Conservation (phyloP, 2,888 invertebrate species). For the Patella ulyssiponensis region DNA sequence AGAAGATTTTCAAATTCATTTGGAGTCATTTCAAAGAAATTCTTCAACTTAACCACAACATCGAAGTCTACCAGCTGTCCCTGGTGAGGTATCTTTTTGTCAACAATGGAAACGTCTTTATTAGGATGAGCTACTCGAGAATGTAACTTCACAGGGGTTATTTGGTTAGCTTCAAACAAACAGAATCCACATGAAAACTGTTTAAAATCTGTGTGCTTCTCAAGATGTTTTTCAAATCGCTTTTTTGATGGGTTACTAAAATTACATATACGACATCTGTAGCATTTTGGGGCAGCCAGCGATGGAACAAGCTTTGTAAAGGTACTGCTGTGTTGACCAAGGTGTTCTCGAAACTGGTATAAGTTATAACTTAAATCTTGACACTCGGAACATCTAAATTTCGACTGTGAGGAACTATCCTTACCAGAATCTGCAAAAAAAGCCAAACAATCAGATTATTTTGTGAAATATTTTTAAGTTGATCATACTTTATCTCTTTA, state of each 20-base stretch:
- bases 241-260: not conserved
- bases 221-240: not conserved
- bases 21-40: not conserved
- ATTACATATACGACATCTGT: not conserved
- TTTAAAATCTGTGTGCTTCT: not conserved
- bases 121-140: not conserved
- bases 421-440: too few relatives aligned
- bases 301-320: not conserved
- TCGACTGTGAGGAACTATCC: too few relatives aligned
- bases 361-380: not conserved
- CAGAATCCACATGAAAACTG: not conserved
- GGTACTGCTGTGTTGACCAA: not conserved
- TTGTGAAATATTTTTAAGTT: too few relatives aligned
- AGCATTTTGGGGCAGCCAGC: not conserved
- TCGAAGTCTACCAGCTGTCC: not conserved
- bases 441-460: too few relatives aligned
- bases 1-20: conserved; percentile 3
- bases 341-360: not conserved
- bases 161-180: not conserved
- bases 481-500: too few relatives aligned
- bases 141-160: not conserved
- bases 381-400: not conserved
- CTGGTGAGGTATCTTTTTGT: not conserved
- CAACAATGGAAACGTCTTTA: not conserved
- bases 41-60: not conserved